Evolutionary conservation across 2,797 vertebrate species (phyloP), one percentile per base, ranked within the genome.

Genomic region (Gallinago solitaria): DNA sequence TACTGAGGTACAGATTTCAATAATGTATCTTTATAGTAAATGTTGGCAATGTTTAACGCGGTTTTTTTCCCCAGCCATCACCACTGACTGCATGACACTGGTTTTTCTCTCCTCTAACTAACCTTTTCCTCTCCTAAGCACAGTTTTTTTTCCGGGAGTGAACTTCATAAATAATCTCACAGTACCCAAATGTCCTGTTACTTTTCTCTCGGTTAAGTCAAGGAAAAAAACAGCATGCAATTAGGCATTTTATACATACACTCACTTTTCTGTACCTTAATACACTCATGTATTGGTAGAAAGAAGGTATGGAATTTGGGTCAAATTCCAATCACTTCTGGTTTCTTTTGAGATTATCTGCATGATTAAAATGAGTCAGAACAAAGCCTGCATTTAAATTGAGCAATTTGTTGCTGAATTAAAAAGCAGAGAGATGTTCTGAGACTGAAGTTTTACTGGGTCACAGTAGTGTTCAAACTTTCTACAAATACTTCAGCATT

Each of bases 341-440:
- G 59, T 94, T 94, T 79, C 88, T 83, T 94, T 94, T 83, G 86
- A 79, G 95, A 87, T 90, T 75, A 67, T 89, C 50, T 91, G 43
- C 51, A 32, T 69, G 53, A 87, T 79, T 94, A 83, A 91, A 93
- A 87, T 86, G 48, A 94, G 57, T 64, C 81, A 68, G 78, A 93
- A 93, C 59, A 92, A 80, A 91, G 47, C 80, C 60, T 86, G 63
- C 83, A 87, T 94, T 95, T 95, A 94, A 59, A 74, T 74, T 45
- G 51, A 95, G 60, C 53, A 74, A 56, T 74, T 90, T 7, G 2
- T 81, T 45, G 67, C 83, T 87, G 80, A 83, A 74, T 91, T 96
- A 67, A 53, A 91, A 63, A 96, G 63, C 37, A 32, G 74, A 77
- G 77, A 80, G 32, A 56, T 89, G 60, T 79, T 91, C 86, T 59